phyloP scores from a whole-genome alignment of 2,888 invertebrate species.

The Alentia gelatinosa region DNA sequence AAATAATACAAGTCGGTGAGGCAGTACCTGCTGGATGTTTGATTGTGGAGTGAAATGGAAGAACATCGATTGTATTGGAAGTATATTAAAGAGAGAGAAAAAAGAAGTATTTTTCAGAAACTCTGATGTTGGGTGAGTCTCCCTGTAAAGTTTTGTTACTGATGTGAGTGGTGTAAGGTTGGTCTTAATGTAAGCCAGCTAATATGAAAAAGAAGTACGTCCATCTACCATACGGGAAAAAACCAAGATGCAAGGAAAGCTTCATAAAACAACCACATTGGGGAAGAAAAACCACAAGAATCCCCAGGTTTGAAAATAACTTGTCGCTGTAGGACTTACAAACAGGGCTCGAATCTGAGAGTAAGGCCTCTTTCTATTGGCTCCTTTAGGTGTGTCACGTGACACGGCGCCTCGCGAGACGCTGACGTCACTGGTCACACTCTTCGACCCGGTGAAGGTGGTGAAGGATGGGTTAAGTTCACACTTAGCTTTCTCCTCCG shows the following conservation, averaged over 20 bases:
- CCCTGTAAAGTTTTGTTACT: background rate
- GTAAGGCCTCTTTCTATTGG: constrained; percentile 36
- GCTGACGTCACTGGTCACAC: background rate
- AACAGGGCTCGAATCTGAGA: background rate
- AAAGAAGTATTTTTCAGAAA: no score
- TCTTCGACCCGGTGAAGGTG: background rate
- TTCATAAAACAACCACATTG: background rate
- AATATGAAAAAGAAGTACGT: constrained; percentile 7
- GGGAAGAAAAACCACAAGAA: background rate
- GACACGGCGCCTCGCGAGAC: background rate
- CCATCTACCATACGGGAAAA: constrained; percentile 9
- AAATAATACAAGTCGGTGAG: no score
- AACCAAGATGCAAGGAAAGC: background rate
- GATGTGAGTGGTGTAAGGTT: background rate
- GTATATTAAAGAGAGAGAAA: no score
- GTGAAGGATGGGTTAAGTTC: background rate
- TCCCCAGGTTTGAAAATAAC: background rate
- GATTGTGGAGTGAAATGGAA: background rate
- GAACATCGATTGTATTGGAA: background rate
- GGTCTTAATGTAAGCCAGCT: background rate
- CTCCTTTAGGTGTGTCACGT: background rate
- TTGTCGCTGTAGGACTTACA: constrained; percentile 5
- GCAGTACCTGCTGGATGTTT: background rate
- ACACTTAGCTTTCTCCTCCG: constrained; percentile 30
- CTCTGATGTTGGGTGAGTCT: no score